Evolutionary conservation across 2,113 vertebrate genomes (phyloP).

Genomic region (Jacana jacana): DNA sequence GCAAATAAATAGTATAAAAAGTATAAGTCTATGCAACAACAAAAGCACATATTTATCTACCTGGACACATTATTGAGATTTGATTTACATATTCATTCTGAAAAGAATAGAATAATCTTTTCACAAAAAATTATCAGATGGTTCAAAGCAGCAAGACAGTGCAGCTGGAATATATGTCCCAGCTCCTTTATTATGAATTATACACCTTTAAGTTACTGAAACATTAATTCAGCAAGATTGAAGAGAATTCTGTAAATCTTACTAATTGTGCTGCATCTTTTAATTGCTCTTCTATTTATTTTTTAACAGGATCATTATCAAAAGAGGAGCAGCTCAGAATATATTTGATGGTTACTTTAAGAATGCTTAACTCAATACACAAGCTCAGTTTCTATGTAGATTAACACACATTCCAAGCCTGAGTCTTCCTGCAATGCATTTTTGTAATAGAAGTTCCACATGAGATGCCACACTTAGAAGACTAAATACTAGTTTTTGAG

Average conservation of each 20-base stretch:
- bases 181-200: not conserved
- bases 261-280: not conserved
- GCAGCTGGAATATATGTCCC: accelerated
- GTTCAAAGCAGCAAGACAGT: not conserved
- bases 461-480: not conserved
- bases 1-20: not conserved
- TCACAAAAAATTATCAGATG: not conserved
- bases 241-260: not conserved
- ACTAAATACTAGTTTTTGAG: not conserved
- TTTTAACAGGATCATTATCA: not conserved
- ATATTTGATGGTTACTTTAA: not conserved
- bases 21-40: not conserved
- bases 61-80: not conserved
- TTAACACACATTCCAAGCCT: not conserved
- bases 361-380: not conserved
- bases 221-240: not conserved
- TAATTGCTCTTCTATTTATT: not conserved
- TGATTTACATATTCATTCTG: not conserved
- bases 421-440: not conserved
- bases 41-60: not conserved
- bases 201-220: not conserved
- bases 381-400: not conserved
- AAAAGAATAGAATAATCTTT: not conserved
- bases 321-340: not conserved
- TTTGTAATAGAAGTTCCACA: not conserved